Base-by-base conservation (phyloP, 2,797 vertebrate species). In the Botia almorhae region DNA sequence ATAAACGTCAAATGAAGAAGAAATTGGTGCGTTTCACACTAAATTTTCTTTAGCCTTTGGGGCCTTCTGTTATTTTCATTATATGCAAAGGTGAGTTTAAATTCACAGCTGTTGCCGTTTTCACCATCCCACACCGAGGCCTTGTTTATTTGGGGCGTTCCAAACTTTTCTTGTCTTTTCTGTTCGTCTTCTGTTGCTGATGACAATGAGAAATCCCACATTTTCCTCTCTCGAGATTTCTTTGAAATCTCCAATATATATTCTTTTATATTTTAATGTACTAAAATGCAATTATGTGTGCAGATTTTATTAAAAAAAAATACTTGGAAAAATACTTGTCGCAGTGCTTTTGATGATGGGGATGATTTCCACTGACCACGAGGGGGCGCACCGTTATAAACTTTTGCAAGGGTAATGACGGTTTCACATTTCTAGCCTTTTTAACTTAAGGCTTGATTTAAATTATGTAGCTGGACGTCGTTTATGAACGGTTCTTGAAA, bases 181-280 rank as follows among this genome's bases (percentile, higher is more conserved):
- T 86, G 85, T 63, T 83, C 85, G 68, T 89, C 67, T 87, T 82
- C 78, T 21, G 26, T 84, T 74, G 65, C 72, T 89, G 74, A 90
- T 83, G 88, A 93, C 87, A 84, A 90, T 80, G 64, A 92, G 84
- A 91, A 90, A 92, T 91, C 87, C 46, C 85, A 87, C 83, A 80
- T 81, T 77, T 84, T 90, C 89, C 91, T 93, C 91, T 93, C 89
- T 91, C 91, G 89, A 93, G 90, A 88, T 92, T 91, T 92, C 81
- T 90, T 93, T 91, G 88, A 91, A 91, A 92, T 85, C 85, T 92
- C 90, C 91, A 92, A 93, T 93, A 91, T 94, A 93, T 93, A 93
- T n/a, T n/a, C 93, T 94, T 95, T 94, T 95, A 94, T 95, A 94
- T 93, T 93, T 93, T 91, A 85, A 92, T 94, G 93, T 92, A 93